phyloP scores from a whole-genome alignment of 2,113 vertebrate species.

The Oxyruncus cristatus region DNA sequence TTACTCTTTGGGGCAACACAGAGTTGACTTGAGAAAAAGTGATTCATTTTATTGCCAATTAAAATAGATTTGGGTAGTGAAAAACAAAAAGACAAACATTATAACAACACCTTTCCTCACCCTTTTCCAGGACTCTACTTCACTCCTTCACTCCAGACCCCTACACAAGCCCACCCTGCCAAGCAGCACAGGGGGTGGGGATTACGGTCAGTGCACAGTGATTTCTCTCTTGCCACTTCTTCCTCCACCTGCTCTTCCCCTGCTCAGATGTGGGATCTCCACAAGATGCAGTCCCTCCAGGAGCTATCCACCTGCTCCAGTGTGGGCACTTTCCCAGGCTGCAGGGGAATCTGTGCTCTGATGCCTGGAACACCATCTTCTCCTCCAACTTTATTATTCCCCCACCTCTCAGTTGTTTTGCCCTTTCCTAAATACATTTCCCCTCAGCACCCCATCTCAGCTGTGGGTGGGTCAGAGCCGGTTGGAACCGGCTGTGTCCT shows the following conservation, averaged over 20 bases:
- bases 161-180: accelerated
- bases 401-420: neutral
- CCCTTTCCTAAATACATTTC: neutral
- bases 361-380: neutral
- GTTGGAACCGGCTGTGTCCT: neutral
- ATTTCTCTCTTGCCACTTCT: neutral
- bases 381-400: neutral
- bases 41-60: neutral
- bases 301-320: neutral
- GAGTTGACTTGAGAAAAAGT: neutral
- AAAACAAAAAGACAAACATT: neutral
- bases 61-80: neutral
- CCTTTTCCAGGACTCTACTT: neutral
- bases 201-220: neutral
- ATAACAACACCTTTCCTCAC: neutral
- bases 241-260: neutral
- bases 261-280: accelerated
- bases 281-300: neutral
- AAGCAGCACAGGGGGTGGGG: accelerated
- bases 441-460: accelerated
- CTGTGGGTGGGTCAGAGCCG: accelerated
- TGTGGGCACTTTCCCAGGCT: neutral
- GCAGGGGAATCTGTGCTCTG: neutral
- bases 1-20: neutral
- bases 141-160: neutral